Evolutionary conservation across 2,888 invertebrate species (phyloP).

Genomic region (Unio pictorum): DNA sequence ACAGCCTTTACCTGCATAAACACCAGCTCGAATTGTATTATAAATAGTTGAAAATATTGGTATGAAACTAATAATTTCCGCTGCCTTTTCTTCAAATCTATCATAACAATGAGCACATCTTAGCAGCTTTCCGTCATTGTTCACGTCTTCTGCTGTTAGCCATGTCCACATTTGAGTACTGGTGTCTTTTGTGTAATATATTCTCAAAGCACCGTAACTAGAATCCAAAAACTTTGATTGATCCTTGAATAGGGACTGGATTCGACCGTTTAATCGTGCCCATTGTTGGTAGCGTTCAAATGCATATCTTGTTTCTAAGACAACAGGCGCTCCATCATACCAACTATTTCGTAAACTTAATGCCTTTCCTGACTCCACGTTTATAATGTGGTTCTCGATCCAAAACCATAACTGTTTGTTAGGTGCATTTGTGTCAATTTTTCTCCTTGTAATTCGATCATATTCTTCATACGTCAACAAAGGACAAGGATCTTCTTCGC

Average conservation of each 20-base stretch:
- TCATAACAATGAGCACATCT: conserved; percentile 16
- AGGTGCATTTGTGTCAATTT: not conserved
- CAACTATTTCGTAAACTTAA: not conserved
- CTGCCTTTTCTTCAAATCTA: conserved; percentile 14
- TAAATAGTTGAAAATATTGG: conserved; percentile 8
- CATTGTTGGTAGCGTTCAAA: conserved; percentile 6
- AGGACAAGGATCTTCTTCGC: conserved; percentile 6
- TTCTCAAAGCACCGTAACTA: too few relatives aligned
- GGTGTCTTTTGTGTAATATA: not conserved
- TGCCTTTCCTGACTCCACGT: not conserved
- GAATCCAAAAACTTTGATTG: too few relatives aligned
- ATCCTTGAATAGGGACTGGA: not conserved
- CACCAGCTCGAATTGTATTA: conserved; percentile 7
- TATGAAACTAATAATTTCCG: conserved; percentile 12
- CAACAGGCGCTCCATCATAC: not conserved
- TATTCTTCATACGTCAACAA: not conserved
- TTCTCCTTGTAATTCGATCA: not conserved
- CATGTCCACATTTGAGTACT: conserved; percentile 14
- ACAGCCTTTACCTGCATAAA: conserved; percentile 11
- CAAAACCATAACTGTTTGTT: not conserved
- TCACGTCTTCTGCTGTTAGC: conserved; percentile 2
- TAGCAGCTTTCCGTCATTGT: conserved; percentile 9
- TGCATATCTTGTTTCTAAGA: conserved; percentile 1
- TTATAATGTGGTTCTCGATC: conserved; percentile 3
- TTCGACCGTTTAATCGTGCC: not conserved